Conservation (phyloP, 2,113 vertebrate species). For the Sakesphorus luctuosus region DNA sequence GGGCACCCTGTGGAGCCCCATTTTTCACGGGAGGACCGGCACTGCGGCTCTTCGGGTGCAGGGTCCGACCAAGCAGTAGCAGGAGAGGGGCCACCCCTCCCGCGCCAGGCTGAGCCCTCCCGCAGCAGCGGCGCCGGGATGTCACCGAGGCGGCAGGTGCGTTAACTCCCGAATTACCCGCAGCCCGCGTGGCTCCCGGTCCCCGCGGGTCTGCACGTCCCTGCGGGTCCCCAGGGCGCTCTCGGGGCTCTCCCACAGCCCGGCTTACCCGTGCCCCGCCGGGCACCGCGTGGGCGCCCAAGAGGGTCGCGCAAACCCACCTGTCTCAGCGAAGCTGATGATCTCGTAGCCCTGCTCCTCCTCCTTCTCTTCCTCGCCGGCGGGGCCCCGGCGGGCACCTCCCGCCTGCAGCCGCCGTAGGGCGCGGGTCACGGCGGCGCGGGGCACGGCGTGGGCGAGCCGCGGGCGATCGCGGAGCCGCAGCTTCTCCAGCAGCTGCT, state of each 20-base stretch:
- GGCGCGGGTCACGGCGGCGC: constrained; percentile 81
- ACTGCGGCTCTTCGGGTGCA: rapidly evolving
- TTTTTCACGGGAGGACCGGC: neutral
- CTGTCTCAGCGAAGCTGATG: constrained; percentile 91
- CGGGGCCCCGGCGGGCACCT: constrained; percentile 67
- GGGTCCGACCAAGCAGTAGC: neutral
- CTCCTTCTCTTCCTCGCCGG: constrained; percentile 35
- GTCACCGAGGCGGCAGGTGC: neutral
- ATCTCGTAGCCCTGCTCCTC: constrained; percentile 87
- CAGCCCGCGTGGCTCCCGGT: rapidly evolving
- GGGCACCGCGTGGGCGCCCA: neutral
- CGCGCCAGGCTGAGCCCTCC: neutral
- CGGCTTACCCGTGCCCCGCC: rapidly evolving
- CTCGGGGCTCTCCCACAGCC: neutral
- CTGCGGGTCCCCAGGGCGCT: rapidly evolving
- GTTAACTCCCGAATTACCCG: rapidly evolving
- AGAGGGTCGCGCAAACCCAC: constrained; percentile 72
- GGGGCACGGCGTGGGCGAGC: constrained; percentile 78
- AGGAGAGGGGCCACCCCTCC: no score
- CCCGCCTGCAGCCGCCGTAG: constrained; percentile 83
- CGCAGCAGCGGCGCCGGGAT: neutral
- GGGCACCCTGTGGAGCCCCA: neutral
- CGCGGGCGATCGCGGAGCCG: no score
- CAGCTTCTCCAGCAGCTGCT: no score
- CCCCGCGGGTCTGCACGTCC: neutral